phyloP scores from a whole-genome alignment of 2,797 vertebrate species.

The Hoplostethus atlanticus region DNA sequence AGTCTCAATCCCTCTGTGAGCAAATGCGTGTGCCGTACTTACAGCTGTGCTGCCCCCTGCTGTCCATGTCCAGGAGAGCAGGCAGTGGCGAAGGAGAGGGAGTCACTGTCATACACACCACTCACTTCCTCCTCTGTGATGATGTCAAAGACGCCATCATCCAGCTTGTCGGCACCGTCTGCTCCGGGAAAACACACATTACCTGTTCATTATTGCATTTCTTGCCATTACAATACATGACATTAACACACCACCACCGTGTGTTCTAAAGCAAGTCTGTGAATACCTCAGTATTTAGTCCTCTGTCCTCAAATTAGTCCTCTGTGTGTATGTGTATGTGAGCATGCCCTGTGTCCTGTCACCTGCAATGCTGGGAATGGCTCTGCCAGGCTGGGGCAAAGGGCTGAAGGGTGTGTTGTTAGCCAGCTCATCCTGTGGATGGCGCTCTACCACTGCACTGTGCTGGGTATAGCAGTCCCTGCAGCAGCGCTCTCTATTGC shows the following conservation, averaged over 20 bases:
- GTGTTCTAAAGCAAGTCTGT: neutral
- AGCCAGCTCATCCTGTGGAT: constrained; percentile 81
- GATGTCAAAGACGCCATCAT: constrained; percentile 93
- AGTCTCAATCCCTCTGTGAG: no score
- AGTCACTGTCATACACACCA: constrained; percentile 85
- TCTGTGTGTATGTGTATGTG: neutral
- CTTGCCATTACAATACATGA: neutral
- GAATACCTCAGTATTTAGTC: neutral
- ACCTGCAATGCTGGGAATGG: constrained; percentile 82
- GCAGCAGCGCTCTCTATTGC: constrained; percentile 92
- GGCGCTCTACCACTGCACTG: constrained; percentile 79
- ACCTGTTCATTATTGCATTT: neutral
- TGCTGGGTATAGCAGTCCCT: constrained; percentile 89
- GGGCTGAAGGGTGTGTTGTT: constrained; percentile 76
- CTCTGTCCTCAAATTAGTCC: neutral
- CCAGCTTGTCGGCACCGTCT: constrained; percentile 76
- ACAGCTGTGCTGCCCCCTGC: constrained; percentile 87
- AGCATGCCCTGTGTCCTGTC: constrained; percentile 14
- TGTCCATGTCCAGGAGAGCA: constrained; percentile 80
- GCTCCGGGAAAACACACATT: constrained; percentile 64
- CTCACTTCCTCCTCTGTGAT: constrained; percentile 96
- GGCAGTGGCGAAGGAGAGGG: constrained; percentile 73
- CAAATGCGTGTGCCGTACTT: constrained; percentile 73
- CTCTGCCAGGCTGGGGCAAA: constrained; percentile 77
- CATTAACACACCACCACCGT: neutral